Base-by-base conservation (phyloP, 2,888 invertebrate species). In the Cantharis flavilabris region DNA sequence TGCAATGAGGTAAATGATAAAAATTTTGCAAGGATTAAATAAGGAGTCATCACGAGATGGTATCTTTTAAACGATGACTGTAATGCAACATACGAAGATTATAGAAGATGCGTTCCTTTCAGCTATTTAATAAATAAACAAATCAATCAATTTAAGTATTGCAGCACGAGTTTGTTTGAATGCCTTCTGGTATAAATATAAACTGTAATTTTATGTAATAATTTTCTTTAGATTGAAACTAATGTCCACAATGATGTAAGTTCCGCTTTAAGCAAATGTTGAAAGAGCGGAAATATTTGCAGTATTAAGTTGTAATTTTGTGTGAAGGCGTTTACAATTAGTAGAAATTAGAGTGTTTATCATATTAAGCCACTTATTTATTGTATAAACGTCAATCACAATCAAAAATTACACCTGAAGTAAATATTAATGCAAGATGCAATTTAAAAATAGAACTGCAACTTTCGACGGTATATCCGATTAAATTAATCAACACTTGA, bases 211-310 rank as follows among this genome's bases (percentile, higher is more conserved):
- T 75, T 30, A 65, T 33, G 65, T 65, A 71, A 75, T 71, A 70
- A 75, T 75, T 75, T 70, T 64, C 70, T 70, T 75, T 26, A 49
- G 26, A 70, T 75, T 71, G 75, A 75, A 75, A 75, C 70, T 71
- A 70, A 75, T 75, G 63, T 64, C 5, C 20, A 33, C 65, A 71
- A 75, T 75, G 70, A 49, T 70, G 70, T 63, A 13, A 75, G 70
- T 16, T 71, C 20, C 62, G 71, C 20, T 70, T 75, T 65, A 71
- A 71, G 33, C 16, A 20, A 70, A 67, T 23, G 70, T 69, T 70
- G 23, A 10, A 26, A 49, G 75, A 64, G 30, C 63, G 75, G 70
- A 75, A 71, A 63, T 70, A 75, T 64, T 71, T 70, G 75, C 64
- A 71, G 62, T 49, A 75, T 71, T 23, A 71, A 70, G 28, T 30